phyloP scores from a whole-genome alignment of 2,113 vertebrate species.

The Origma solitaria region DNA sequence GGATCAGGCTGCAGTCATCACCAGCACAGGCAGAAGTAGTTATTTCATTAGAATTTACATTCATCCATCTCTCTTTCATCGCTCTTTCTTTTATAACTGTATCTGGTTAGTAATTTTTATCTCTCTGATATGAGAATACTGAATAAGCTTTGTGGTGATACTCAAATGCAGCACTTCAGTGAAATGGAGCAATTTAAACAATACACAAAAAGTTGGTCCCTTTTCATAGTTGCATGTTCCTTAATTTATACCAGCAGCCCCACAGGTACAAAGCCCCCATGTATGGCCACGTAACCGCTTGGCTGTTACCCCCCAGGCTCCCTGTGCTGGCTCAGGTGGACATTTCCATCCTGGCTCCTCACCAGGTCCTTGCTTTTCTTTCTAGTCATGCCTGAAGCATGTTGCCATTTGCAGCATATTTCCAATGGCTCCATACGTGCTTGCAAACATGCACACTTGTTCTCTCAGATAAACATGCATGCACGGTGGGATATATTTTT shows the following conservation, averaged over 20 bases:
- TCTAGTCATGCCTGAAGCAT: not conserved
- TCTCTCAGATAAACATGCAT: not conserved
- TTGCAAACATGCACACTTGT: not conserved
- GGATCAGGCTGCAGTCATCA: not conserved
- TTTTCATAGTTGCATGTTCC: not conserved
- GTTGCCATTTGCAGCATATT: not conserved
- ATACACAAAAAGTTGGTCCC: not conserved
- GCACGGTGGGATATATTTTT: not conserved
- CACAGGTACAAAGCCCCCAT: not conserved
- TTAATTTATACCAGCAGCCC: not conserved
- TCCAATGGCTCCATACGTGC: not conserved
- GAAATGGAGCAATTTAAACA: not conserved
- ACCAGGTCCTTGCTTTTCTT: not conserved
- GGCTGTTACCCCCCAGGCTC: not conserved
- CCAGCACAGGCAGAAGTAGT: not conserved
- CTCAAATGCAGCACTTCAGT: not conserved
- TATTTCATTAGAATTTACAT: not conserved
- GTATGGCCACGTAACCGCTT: fast-evolving
- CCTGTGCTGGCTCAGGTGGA: not conserved
- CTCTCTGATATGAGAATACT: not conserved
- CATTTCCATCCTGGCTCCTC: not conserved
- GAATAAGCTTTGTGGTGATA: not conserved
- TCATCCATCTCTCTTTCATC: not conserved
- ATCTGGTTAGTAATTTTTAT: not conserved
- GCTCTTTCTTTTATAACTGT: not conserved